Evolutionary conservation across 2,888 invertebrate genomes (phyloP).

Genomic region (Polyploca ridens): DNA sequence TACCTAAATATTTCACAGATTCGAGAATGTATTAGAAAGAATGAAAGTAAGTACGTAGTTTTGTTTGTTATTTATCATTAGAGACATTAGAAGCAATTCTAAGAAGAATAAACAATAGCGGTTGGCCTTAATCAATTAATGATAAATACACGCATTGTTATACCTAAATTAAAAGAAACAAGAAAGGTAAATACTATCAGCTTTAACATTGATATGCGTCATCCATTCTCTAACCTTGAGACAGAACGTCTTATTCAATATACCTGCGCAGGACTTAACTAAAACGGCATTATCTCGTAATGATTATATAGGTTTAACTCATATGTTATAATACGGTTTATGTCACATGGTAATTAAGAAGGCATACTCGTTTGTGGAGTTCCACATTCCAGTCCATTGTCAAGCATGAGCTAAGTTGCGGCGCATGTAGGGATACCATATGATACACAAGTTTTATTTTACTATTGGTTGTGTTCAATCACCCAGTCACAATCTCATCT

Average conservation of each 20-base stretch:
- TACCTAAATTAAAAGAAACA: no score
- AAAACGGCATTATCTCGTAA: not conserved
- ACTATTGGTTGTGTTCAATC: no score
- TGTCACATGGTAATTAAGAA: slow-evolving; percentile 37
- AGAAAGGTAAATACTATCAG: not conserved
- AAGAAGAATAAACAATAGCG: no score
- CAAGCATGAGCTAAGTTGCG: slow-evolving; percentile 21
- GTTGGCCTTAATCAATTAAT: no score
- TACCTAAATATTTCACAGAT: no score
- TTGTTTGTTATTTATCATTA: no score
- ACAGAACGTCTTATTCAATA: slow-evolving; percentile 3
- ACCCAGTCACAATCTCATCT: no score
- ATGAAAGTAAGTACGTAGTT: no score
- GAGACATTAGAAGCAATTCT: no score
- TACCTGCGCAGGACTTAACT: not conserved
- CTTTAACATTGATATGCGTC: not conserved
- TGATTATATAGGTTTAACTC: not conserved
- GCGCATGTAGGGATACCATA: slow-evolving; percentile 6
- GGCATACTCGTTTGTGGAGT: slow-evolving; percentile 30
- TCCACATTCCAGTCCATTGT: slow-evolving; percentile 62
- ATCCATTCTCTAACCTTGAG: not conserved
- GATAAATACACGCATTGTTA: no score
- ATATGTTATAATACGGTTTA: slow-evolving; percentile 2
- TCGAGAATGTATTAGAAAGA: no score
- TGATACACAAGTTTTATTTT: not conserved